These are phyloP conservation scores for Psettodes erumei DNA, from an alignment of 2,113 vertebrate genomes.

Conservation along the genomic window DNA sequence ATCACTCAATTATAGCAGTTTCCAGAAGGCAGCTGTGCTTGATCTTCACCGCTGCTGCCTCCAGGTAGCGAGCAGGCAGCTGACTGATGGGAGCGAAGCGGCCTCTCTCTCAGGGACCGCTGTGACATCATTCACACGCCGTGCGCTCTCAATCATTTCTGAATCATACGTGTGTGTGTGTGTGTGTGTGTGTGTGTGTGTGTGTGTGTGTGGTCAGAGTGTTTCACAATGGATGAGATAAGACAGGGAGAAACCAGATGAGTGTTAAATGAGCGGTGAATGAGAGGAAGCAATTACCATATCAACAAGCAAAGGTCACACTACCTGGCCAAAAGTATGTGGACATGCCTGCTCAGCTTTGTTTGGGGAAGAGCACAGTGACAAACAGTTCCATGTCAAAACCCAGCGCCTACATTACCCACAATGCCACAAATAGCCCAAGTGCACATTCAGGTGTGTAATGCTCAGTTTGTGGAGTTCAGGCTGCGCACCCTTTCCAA, in stretches of 20 bases:
- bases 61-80: conserved; percentile 45
- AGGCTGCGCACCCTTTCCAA: too few relatives aligned
- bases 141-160: conserved; percentile 31
- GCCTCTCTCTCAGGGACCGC: conserved; percentile 40
- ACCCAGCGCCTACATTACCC: too few relatives aligned
- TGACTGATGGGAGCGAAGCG: conserved; percentile 45
- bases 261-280: not conserved
- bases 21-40: conserved; percentile 46
- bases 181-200: not conserved
- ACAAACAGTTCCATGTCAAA: too few relatives aligned
- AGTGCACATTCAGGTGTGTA: too few relatives aligned
- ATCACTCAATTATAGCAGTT: conserved; percentile 67
- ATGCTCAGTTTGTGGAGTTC: too few relatives aligned
- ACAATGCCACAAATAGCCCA: too few relatives aligned
- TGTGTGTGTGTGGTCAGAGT: not conserved
- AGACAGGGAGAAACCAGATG: not conserved
- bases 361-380: too few relatives aligned
- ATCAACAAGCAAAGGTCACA: not conserved
- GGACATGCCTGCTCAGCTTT: not conserved
- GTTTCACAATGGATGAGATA: not conserved
- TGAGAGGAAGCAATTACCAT: not conserved
- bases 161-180: conserved; percentile 29
- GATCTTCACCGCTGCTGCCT: conserved; percentile 42
- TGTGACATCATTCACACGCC: conserved; percentile 57
- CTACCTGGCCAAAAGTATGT: not conserved